phyloP scores from a whole-genome alignment of 1,140 invertebrate genomes.

The Armadillidium nasatum region DNA sequence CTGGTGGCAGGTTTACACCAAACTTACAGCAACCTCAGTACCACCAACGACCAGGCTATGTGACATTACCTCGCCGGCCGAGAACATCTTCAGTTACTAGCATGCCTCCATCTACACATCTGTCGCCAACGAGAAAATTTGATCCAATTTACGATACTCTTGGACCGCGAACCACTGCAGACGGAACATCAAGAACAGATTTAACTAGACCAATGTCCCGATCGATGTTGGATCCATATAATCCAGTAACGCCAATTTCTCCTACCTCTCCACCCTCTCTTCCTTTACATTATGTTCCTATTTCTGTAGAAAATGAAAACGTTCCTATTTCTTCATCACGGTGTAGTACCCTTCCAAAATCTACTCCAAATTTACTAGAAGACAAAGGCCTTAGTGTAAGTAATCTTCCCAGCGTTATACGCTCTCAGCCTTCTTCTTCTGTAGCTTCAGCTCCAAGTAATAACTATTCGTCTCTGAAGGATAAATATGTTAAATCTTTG shows the following conservation, averaged over 20 bases:
- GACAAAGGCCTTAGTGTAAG: constrained; percentile 16
- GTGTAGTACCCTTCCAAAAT: constrained; percentile 35
- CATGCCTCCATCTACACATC: constrained; percentile 45
- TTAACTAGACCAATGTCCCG: constrained; percentile 50
- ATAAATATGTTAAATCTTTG: background rate
- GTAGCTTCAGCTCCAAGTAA: constrained; percentile 33
- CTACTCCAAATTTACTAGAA: constrained; percentile 34
- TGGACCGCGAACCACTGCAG: constrained; percentile 78
- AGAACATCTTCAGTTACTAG: constrained; percentile 67
- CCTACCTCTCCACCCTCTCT: constrained; percentile 33
- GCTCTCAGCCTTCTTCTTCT: constrained; percentile 24
- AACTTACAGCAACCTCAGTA: constrained; percentile 59
- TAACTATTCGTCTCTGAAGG: constrained; percentile 17
- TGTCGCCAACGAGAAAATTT: constrained; percentile 17
- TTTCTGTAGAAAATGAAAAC: constrained; percentile 29
- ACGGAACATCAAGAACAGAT: constrained; percentile 76
- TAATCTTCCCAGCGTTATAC: background rate
- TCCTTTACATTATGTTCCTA: constrained; percentile 43
- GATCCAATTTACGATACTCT: constrained; percentile 84
- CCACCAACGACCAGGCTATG: constrained; percentile 60
- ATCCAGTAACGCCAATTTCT: constrained; percentile 27
- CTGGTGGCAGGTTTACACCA: constrained; percentile 23
- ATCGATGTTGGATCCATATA: constrained; percentile 30
- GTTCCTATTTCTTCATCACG: constrained; percentile 21
- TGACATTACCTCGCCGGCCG: constrained; percentile 68